Evolutionary conservation across 1,140 invertebrate species (phyloP), one percentile per base, ranked within the genome.

Genomic region (Whitmania pigra): DNA sequence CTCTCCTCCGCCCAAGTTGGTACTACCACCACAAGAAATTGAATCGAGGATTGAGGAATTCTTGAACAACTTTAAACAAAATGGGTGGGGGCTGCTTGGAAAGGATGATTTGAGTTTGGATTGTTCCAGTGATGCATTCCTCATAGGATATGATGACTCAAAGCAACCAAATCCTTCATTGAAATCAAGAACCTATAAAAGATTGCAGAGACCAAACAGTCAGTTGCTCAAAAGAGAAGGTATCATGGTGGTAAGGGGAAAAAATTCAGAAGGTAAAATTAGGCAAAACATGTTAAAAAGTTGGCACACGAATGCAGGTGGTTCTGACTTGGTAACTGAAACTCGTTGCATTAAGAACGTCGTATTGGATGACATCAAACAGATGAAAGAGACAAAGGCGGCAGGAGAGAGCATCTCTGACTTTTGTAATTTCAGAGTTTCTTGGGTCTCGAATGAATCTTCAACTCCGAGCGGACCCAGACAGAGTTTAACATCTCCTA

Each of bases 401-500:
- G 43, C 43, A 1, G 15, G 9, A 49, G 43, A 49, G 43, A 15
- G 43, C 9, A 11, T 4, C 9, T 49, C 43, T 1, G 43, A 49
- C 43, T 49, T 13, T 49, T 49, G 2, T 63, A 63, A 63, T 17
- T 63, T 63, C 29, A 63, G 57, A 63, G 57, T n/a, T 63, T 63
- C 57, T 63, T 63, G 57, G 57, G 29, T 63, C 29, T 63, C 57
- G 29, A 63, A 63, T 20, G 57, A 63, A 63, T 63, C 57, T 17
- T 63, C 57, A 1, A 63, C 57, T 25, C 57, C 57, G 29, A 70
- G 69, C 43, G 40, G 69, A 53, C 69, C 69, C 29, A 53, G 49
- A n/a, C 69, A 70, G 43, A 70, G 69, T 31, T 25, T 70, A 13
- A 70, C 69, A 6, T 70, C 69, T 53, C 69, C 69, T 7, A 70